Evolutionary conservation across 1,140 invertebrate genomes (phyloP).

Genomic region (Drosophila erecta): DNA sequence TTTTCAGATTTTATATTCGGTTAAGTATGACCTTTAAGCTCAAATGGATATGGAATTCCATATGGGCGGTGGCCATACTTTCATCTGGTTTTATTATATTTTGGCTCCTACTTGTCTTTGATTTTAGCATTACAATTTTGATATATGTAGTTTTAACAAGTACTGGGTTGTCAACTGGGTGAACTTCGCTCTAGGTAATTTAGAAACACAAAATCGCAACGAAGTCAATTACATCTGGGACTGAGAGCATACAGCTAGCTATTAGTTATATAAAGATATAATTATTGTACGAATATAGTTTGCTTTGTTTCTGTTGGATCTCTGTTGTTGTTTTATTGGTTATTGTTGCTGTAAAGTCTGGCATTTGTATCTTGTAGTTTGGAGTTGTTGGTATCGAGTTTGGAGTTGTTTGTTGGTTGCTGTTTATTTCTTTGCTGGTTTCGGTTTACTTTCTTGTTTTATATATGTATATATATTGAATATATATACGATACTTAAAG

Average conservation of each 20-base stretch:
- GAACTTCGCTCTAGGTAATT: constrained; percentile 31
- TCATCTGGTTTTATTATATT: background rate
- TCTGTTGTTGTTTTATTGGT: constrained; percentile 37
- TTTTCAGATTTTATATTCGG: constrained; percentile 16
- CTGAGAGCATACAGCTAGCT: constrained; percentile 42
- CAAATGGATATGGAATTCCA: constrained; percentile 15
- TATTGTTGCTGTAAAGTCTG: constrained; percentile 41
- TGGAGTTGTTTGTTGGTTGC: constrained; percentile 7
- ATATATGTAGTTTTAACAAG: constrained; percentile 29
- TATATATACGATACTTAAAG: constrained; percentile 40
- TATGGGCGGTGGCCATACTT: constrained; percentile 10
- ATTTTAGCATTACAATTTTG: constrained; percentile 29
- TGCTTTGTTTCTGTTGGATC: constrained; percentile 29
- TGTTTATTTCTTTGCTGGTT: constrained; percentile 37
- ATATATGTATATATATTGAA: constrained; percentile 34
- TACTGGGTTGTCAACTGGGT: constrained; percentile 6
- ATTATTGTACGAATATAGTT: constrained; percentile 36
- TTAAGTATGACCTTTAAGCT: background rate
- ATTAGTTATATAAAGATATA: constrained; percentile 33
- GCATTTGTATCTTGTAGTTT: constrained; percentile 44
- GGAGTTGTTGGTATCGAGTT: constrained; percentile 29
- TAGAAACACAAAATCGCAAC: constrained; percentile 41
- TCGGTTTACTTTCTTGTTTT: constrained; percentile 39
- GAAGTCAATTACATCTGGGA: constrained; percentile 34
- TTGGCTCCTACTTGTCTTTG: background rate